Evolutionary conservation across 1,140 invertebrate genomes (phyloP).

Genomic region (Anoplolepis gracilipes): DNA sequence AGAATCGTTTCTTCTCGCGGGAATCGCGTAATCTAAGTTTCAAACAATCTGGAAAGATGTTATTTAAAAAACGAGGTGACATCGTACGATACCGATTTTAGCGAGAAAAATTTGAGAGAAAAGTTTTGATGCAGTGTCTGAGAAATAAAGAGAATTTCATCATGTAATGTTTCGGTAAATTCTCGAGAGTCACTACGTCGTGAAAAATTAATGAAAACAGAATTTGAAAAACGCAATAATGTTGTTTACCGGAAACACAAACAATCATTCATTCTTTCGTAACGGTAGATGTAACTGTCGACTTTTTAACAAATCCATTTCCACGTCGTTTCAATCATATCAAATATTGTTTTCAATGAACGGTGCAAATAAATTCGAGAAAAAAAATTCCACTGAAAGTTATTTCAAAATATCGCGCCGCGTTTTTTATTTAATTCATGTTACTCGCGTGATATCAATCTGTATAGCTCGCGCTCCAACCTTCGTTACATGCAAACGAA

Average conservation of each 20-base stretch:
- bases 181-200: not conserved
- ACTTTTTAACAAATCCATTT: not conserved
- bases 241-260: not conserved
- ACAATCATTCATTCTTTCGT: not conserved
- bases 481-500: not conserved
- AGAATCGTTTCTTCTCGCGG: constrained; percentile 9
- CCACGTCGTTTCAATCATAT: not conserved
- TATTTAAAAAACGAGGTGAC: not conserved
- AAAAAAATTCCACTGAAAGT: not conserved
- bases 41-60: constrained; percentile 1
- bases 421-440: constrained; percentile 17
- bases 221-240: not conserved
- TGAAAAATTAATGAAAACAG: constrained; percentile 19
- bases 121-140: not conserved
- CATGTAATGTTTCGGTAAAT: not conserved
- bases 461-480: not conserved
- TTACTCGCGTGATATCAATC: constrained; percentile 4
- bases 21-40: constrained; percentile 23
- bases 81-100: not conserved
- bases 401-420: not conserved
- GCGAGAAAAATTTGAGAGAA: not conserved
- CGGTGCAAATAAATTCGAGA: not conserved
- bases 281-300: not conserved
- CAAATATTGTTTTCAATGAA: not conserved
- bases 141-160: constrained; percentile 24